Evolutionary conservation across 2,888 invertebrate genomes (phyloP).

Genomic region (Chymomyza caudatula): DNA sequence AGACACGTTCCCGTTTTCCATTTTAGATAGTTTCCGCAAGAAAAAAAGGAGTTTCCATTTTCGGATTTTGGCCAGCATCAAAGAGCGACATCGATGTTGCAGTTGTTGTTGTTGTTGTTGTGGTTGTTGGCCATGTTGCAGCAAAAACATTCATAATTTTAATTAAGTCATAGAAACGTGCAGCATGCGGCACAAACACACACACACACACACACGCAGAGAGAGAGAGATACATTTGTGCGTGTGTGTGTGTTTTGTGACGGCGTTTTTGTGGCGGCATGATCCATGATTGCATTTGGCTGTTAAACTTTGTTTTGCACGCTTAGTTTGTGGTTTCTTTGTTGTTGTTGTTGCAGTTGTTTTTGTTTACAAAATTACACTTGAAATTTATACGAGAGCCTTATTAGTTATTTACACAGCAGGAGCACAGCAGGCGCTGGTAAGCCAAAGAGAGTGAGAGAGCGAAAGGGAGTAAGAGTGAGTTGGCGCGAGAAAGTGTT

Average conservation of each 20-base stretch:
- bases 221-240: constrained; percentile 3
- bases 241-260: background rate
- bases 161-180: constrained; percentile 56
- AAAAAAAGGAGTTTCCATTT: constrained; percentile 46
- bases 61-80: constrained; percentile 6
- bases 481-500: too few relatives aligned
- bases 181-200: constrained; percentile 20
- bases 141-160: constrained; percentile 56
- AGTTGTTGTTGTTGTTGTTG: background rate
- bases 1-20: background rate
- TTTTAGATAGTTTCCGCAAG: background rate
- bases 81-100: background rate
- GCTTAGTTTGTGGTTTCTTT: constrained; percentile 11
- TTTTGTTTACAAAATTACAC: constrained; percentile 54
- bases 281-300: constrained; percentile 35
- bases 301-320: background rate
- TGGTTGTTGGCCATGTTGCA: constrained; percentile 4
- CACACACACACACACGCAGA: constrained; percentile 20
- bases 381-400: constrained; percentile 57
- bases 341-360: constrained; percentile 18
- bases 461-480: background rate
- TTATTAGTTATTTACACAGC: constrained; percentile 68
- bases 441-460: background rate
- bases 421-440: constrained; percentile 32
- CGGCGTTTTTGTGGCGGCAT: constrained; percentile 4